Base-by-base conservation (phyloP, 1,140 invertebrate species). In the Drosophila nebulosa region DNA sequence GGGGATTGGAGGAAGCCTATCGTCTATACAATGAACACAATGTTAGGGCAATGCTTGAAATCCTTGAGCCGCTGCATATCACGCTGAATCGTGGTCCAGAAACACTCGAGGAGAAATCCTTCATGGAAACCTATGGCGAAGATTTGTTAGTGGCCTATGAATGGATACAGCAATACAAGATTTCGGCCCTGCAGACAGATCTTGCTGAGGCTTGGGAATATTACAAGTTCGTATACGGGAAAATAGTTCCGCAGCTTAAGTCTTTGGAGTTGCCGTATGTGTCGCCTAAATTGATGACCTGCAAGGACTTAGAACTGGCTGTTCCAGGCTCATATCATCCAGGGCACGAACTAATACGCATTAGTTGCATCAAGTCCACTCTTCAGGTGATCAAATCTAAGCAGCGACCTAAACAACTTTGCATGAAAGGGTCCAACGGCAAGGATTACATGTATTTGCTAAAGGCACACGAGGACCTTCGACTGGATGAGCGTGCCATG, bases 401-500 rank as follows among this genome's bases (percentile, higher is more conserved):
- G 92, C 99, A 99, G 92, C 92, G 98, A 30, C 99, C 99, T 0
- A 94, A 99, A 58, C 99, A 99, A 79, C 93, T 99, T 0, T 96
- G 96, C 74, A 99, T 99, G 67, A 96, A 93, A 92, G 97, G 97
- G 22, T 98, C 96, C 53, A 98, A 99, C 92, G 99, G 99, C 24
- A 97, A 98, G 79, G 97, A 99, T 88, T 99, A 99, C 90, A 97
- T 98, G 95, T 99, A 99, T 92, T 92, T 99, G 9, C 92, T 99
- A 51, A 99, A 99, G 93, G 99, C 99, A 0, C 99, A 99, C 90
- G 99, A 99, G 93, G 99, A 99, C 93, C 93, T 99, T 30, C 93
- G 99, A 35, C 99, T 99, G 92, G 99, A 99, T 92, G 99, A 99
- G 92, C 92, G 99, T 55, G 99, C 99, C 0, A 99, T 99, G 99